Percentiles rank a stretch among this genome's conserved stretches.
phyloP scores from a whole-genome alignment of 23 tunicate species.

The Botrylloides violaceus region DNA sequence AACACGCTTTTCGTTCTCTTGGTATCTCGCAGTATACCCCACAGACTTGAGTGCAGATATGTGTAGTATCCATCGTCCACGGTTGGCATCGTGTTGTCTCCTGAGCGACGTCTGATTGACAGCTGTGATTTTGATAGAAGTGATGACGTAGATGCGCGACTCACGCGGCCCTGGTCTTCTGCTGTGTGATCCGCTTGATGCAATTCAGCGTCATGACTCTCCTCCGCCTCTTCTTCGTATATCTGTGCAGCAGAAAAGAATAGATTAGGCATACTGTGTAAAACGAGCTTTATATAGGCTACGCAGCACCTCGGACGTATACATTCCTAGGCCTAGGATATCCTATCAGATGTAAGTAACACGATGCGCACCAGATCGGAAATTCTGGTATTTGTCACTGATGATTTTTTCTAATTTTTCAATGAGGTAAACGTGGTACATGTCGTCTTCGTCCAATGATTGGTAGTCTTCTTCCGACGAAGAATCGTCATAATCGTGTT shows the following conservation, averaged over 20 bases:
- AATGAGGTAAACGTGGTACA: slow-evolving; percentile 77
- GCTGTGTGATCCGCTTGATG: slow-evolving; percentile 8
- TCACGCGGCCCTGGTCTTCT: slow-evolving; percentile 10
- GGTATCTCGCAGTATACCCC: slow-evolving; percentile 67
- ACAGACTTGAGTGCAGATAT: slow-evolving; percentile 42
- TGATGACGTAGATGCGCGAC: slow-evolving; percentile 12
- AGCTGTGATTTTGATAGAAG: neutral
- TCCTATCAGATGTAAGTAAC: too few species aligned
- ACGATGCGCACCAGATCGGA: slow-evolving; percentile 38
- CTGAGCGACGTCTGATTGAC: neutral
- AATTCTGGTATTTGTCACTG: slow-evolving; percentile 48
- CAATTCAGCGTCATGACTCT: slow-evolving; percentile 15
- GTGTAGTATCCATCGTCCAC: slow-evolving; percentile 69
- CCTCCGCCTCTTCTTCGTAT: slow-evolving; percentile 11
- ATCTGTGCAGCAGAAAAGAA: too few species aligned
- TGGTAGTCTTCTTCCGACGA: slow-evolving; percentile 82
- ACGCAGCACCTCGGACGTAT: too few species aligned
- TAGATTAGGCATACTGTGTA: too few species aligned
- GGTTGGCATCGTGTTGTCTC: slow-evolving; percentile 16
- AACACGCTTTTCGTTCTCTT: slow-evolving; percentile 24
- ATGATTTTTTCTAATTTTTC: slow-evolving; percentile 84
- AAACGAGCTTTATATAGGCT: too few species aligned
- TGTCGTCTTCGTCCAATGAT: slow-evolving; percentile 69
- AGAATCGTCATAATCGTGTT: slow-evolving; percentile 36
- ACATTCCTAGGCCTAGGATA: neutral